Conservation (phyloP, 2,797 vertebrate genomes). For the Furcifer pardalis region DNA sequence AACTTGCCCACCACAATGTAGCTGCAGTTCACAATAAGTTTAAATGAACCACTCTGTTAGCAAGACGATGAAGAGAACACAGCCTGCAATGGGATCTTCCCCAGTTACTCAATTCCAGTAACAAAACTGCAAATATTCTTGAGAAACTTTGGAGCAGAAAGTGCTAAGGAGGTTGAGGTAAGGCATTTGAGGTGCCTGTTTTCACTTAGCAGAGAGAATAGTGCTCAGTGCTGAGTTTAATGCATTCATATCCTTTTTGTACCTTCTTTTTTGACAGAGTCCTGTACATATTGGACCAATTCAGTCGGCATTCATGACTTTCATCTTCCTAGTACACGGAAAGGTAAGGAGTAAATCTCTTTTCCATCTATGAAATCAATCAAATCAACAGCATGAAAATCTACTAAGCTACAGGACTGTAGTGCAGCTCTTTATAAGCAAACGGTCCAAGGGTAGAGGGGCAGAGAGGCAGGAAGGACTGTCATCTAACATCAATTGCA, state of each 20-base stretch:
- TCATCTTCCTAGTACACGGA: constrained; percentile 8
- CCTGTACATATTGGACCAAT: constrained; percentile 52
- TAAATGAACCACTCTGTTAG: not conserved
- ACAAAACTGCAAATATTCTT: constrained; percentile 58
- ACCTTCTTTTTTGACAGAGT: constrained; percentile 55
- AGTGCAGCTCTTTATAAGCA: not conserved
- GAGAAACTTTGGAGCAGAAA: constrained; percentile 53
- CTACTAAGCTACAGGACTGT: not conserved
- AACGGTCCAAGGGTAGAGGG: not conserved
- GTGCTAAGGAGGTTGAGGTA: constrained; percentile 65
- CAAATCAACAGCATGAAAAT: constrained; percentile 40
- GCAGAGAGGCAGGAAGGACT: not conserved
- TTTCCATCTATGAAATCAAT: constrained; percentile 29
- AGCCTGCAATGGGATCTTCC: not conserved
- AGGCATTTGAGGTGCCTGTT: constrained; percentile 62
- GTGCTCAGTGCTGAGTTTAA: constrained; percentile 52
- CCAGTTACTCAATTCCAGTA: constrained; percentile 19
- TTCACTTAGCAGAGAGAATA: constrained; percentile 59
- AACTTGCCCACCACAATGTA: not conserved
- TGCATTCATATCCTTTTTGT: constrained; percentile 40
- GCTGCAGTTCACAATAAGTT: not conserved
- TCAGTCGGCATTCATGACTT: constrained; percentile 25
- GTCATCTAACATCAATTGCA: not conserved
- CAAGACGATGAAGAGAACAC: constrained; percentile 2
- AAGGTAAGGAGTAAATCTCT: constrained; percentile 40